A percentile compares a stretch with the other conserved stretches of the same genome.
These are phyloP conservation scores for Onychomys arenicola DNA, from an alignment of 2,797 vertebrate genomes.

Conservation along the genomic window DNA sequence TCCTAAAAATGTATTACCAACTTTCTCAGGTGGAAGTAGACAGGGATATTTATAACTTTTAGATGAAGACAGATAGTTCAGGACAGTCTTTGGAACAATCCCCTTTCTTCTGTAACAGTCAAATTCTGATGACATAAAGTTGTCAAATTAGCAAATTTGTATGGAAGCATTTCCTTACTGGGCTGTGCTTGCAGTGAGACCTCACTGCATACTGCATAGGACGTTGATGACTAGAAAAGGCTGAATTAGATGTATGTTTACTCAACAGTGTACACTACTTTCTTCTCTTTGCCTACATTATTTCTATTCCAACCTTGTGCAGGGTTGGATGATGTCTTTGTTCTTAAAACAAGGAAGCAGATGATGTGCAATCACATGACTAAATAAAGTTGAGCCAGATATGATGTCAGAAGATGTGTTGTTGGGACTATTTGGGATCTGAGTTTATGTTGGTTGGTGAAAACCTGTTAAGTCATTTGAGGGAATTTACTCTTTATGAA, in stretches of 20 bases:
- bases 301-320: not conserved
- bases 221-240: too few relatives aligned
- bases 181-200: not conserved
- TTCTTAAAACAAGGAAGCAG: not conserved
- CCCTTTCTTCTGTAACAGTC: not conserved
- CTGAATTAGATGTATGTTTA: not conserved
- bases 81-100: not conserved
- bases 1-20: not conserved
- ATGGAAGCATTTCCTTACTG: not conserved
- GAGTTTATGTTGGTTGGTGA: not conserved
- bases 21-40: not conserved
- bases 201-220: fast-evolving
- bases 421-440: not conserved
- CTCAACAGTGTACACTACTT: not conserved
- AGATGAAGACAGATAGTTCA: not conserved
- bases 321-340: not conserved
- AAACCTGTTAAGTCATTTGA: not conserved
- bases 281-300: not conserved
- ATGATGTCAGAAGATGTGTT: not conserved
- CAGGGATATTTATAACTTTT: not conserved
- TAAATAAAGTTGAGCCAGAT: not conserved
- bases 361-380: not conserved
- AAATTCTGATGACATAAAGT: conserved; percentile 1
- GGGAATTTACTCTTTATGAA: not conserved
- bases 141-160: not conserved